These are phyloP conservation scores for Drosophila kuntzei DNA, from an alignment of 2,888 invertebrate species.

Conservation along the genomic window DNA sequence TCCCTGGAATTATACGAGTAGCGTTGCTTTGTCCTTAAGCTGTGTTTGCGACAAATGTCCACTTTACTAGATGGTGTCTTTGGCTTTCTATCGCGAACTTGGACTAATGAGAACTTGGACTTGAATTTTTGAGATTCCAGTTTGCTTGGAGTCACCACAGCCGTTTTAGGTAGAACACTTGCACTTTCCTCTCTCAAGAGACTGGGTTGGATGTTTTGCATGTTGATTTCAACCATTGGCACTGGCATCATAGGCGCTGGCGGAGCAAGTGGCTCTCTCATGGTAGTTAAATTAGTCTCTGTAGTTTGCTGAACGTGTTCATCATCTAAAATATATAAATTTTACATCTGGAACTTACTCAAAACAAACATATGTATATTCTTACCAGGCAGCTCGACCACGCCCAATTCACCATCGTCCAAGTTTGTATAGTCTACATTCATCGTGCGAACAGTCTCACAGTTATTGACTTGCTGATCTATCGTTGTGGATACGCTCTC, in stretches of 20 bases:
- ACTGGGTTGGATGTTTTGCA: conserved; percentile 44
- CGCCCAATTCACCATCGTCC: not conserved
- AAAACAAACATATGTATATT: not conserved
- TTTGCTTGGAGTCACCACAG: not conserved
- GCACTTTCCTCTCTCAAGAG: conserved; percentile 56
- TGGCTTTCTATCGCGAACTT: not conserved
- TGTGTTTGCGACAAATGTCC: conserved; percentile 23
- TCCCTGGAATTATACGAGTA: not conserved
- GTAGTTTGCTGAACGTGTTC: conserved; percentile 2
- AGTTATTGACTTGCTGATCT: not conserved
- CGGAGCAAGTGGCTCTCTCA: not conserved
- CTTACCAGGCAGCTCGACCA: conserved; percentile 40
- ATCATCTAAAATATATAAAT: conserved; percentile 37
- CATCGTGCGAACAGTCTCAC: not conserved
- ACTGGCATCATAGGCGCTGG: conserved; percentile 26
- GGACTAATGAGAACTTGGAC: not conserved
- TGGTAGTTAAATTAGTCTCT: not conserved
- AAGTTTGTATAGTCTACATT: not conserved
- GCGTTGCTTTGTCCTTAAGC: not conserved
- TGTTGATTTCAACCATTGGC: conserved; percentile 71
- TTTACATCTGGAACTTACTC: not conserved
- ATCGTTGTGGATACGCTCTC: conserved; percentile 11
- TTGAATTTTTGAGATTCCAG: not conserved
- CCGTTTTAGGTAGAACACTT: conserved; percentile 9
- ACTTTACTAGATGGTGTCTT: not conserved